Evolutionary conservation across 2,797 vertebrate species (phyloP).

Genomic region (Poeciliopsis turneri): DNA sequence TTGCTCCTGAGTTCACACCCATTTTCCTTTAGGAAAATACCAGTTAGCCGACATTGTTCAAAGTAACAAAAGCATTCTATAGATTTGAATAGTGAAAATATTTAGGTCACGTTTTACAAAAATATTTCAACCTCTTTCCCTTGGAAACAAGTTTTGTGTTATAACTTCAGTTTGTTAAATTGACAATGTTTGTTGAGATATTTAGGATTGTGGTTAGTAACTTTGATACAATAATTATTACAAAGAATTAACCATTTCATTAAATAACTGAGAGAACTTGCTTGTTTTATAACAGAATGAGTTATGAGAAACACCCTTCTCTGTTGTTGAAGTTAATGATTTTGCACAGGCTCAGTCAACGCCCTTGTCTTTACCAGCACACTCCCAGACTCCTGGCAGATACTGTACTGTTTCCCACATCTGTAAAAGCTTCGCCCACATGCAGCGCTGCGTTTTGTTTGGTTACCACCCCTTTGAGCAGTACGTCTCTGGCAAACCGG

Average conservation of each 20-base stretch:
- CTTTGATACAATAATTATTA: background rate
- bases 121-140: background rate
- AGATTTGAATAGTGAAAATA: background rate
- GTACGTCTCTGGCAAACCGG: slow-evolving; percentile 19
- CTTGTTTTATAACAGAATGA: background rate
- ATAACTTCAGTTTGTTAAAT: background rate
- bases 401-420: slow-evolving; percentile 10
- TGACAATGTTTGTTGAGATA: background rate
- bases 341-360: slow-evolving; percentile 25
- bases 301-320: background rate
- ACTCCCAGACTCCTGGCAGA: slow-evolving; percentile 15
- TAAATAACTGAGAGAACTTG: background rate
- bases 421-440: slow-evolving; percentile 10
- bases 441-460: slow-evolving; percentile 8
- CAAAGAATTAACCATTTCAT: background rate
- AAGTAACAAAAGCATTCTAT: background rate
- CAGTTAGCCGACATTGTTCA: background rate
- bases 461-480: slow-evolving; percentile 64
- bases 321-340: slow-evolving; percentile 10
- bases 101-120: background rate
- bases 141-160: background rate
- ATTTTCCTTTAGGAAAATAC: background rate
- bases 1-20: background rate
- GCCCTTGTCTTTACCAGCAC: slow-evolving; percentile 8
- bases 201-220: background rate